phyloP scores from a whole-genome alignment of 2,888 invertebrate genomes.

The Agrochola lota region DNA sequence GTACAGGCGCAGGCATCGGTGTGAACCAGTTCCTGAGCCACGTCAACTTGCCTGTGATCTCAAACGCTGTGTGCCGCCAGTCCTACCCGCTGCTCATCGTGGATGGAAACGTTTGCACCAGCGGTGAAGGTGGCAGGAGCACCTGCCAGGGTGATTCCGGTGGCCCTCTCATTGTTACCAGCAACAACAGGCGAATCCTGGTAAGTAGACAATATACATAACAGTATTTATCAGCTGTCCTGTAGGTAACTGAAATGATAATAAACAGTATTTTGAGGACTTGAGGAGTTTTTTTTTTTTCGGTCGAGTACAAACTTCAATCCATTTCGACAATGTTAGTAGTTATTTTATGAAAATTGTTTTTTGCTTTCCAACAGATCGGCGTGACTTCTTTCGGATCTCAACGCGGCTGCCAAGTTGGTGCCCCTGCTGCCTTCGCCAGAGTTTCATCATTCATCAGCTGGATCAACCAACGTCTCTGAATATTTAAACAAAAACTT shows the following conservation, averaged over 20 bases:
- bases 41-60: conserved; percentile 16
- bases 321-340: background rate
- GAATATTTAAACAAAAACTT: background rate
- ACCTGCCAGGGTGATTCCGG: conserved; percentile 82
- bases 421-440: conserved; percentile 70
- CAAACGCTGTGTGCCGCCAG: conserved; percentile 11
- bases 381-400: conserved; percentile 56
- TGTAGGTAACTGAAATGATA: too few species aligned
- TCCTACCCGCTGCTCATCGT: background rate
- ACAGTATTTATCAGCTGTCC: background rate
- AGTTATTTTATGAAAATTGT: background rate
- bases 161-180: conserved; percentile 75
- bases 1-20: background rate
- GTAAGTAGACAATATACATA: conserved; percentile 57
- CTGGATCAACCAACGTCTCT: conserved; percentile 59
- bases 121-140: conserved; percentile 68
- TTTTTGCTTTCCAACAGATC: conserved; percentile 1
- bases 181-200: conserved; percentile 68
- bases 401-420: conserved; percentile 66
- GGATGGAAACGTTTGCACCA: conserved; percentile 73
- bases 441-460: conserved; percentile 70
- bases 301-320: background rate
- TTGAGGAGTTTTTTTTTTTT: background rate
- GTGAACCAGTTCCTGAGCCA: conserved; percentile 10
- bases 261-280: background rate